Evolutionary conservation across 2,797 vertebrate genomes (phyloP), one percentile per base, ranked within the genome.

Genomic region (Antennarius maculatus): DNA sequence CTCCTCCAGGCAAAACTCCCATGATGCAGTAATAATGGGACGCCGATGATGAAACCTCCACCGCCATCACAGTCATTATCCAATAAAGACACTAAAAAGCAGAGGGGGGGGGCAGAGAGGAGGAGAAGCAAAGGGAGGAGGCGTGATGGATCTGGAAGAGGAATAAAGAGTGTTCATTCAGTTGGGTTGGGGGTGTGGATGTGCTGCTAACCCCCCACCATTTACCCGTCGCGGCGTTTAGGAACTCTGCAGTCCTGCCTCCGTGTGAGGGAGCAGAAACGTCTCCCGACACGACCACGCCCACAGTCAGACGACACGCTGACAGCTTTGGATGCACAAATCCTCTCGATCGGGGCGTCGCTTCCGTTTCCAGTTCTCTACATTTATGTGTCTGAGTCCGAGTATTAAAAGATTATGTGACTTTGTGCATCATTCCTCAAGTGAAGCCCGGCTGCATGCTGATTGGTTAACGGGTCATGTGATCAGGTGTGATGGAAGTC

Each of bases 221-320:
- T 74, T 76, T 72, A 71, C 77, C 86, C 72, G 63, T 77, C 70
- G 70, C 72, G 71, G 82, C 53, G 83, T 91, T 92, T 80, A 83
- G 87, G 89, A 91, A 91, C 87, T 83, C 72, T 77, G 80, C 68
- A 81, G 80, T 88, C 78, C 91, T 92, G 86, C 92, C 85, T 88
- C 77, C 83, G 91, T 91, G 86, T 90, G 92, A 94, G 92, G 87
- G 86, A 72, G 80, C 83, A 86, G 86, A 89, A 93, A 92, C 52
- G 82, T 88, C 81, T 89, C 87, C 84, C 79, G 62, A 63, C 73
- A 63, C 76, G 81, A 79, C 63, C 74, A 74, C 89, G 91, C 88
- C 76, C 79, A 88, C 78, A 75, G 61, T 34, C 78, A 90, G 77
- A 69, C 71, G 91, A 91, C 81, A 86, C 85, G 80, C 79, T 63